Evolutionary conservation across 2,113 vertebrate species (phyloP), one percentile per base, ranked within the genome.

Genomic region (Macroglossus sobrinus): DNA sequence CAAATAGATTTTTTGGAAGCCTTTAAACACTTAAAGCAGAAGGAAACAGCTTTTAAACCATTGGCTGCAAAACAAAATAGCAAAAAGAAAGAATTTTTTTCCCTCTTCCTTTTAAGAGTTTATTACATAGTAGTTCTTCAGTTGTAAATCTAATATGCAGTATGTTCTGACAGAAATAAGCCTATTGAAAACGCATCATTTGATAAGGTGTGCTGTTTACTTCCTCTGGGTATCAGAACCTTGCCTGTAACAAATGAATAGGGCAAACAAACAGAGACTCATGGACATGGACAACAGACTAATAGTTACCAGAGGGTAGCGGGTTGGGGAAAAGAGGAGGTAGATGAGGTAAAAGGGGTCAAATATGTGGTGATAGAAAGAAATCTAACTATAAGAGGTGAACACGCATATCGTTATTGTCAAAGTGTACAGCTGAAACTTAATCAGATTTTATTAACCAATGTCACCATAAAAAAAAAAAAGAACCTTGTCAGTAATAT

Each of bases 21-120:
- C 89, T 92, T 89, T 91, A 91, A 93, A 72, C 66, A 93, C 7
- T 45, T 87, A 96, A 94, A 72, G 35, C 8, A 35, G 35, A 28
- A 92, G 30, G 90, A 96, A 97, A 74, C 14, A 91, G 19, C 72
- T 95, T 57, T 96, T 91, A 92, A 90, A 92, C 59, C 2, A 50
- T 33, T 12, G 74, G 11, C n/a, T 63, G 80, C 22, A 69, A 21
- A 74, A 78, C 13, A 89, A 69, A n/a, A 21, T 57, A 80, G 5
- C 35, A 93, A n/a, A n/a, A 82, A 96, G 90, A 43, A 8, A 66
- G 26, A 28, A 3, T 18, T 94, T 79, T 64, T 1, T 38, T 4
- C 19, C 59, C 16, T 91, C 16, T 15, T 61, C 15, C 22, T 59
- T 84, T 84, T 40, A 79, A 76, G 59, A 71, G 57, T 38, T 84